Conservation (phyloP, 2,888 invertebrate genomes). For the Petrolisthes manimaculis region DNA sequence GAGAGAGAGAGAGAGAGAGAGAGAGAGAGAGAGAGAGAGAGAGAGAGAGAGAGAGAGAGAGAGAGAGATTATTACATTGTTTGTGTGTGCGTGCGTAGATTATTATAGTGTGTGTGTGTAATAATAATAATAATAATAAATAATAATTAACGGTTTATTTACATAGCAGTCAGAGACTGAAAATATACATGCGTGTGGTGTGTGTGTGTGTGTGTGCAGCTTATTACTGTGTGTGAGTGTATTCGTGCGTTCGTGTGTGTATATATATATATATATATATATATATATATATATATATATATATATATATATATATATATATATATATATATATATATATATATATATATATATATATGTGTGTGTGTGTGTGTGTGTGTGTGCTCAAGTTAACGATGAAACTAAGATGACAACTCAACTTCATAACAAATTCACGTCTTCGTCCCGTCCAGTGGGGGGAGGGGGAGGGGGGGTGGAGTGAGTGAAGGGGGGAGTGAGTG, state of each 20-base stretch:
- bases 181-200: neutral
- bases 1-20: neutral
- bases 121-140: too few relatives aligned
- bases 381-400: neutral
- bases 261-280: neutral
- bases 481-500: neutral
- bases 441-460: too few relatives aligned
- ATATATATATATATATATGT: too few relatives aligned
- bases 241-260: neutral
- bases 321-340: neutral
- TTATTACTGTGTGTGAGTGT: neutral
- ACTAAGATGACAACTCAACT: too few relatives aligned
- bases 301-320: neutral
- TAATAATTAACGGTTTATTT: too few relatives aligned
- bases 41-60: neutral
- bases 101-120: neutral
- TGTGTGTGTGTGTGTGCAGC: neutral
- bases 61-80: neutral
- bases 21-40: neutral
- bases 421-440: too few relatives aligned
- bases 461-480: neutral
- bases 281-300: neutral
- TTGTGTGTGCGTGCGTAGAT: neutral
- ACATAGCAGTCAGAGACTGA: too few relatives aligned
- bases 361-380: neutral